phyloP scores from a whole-genome alignment of 2,113 vertebrate genomes.

The Nothobranchius kuhntae region DNA sequence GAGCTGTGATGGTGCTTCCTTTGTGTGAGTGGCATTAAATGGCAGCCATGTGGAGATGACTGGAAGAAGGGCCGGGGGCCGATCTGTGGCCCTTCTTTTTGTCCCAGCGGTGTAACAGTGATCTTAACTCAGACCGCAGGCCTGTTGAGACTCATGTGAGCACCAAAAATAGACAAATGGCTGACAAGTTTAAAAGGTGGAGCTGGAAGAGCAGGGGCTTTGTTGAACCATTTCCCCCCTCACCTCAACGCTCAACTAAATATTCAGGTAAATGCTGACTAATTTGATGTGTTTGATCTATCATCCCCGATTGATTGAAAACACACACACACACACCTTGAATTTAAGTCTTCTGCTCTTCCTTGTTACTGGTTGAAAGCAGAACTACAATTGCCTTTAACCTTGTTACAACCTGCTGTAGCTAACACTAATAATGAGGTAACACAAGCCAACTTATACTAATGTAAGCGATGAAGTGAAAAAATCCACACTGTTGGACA shows the following conservation, averaged over 20 bases:
- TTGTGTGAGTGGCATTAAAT: conserved; percentile 72
- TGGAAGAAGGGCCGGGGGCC: conserved; percentile 52
- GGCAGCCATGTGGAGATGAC: conserved; percentile 70
- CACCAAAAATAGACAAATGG: conserved; percentile 71
- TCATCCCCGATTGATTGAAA: too few species aligned
- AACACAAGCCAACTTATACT: too few species aligned
- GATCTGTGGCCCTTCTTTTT: conserved; percentile 65
- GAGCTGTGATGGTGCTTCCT: conserved; percentile 64
- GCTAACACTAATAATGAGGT: too few species aligned
- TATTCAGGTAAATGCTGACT: neutral
- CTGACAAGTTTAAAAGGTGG: conserved; percentile 65
- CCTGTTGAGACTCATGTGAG: conserved; percentile 75
- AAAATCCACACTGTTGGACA: too few species aligned
- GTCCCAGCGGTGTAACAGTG: conserved; percentile 68
- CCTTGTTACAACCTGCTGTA: too few species aligned
- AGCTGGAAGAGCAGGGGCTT: conserved; percentile 16
- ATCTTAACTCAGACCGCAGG: conserved; percentile 72
- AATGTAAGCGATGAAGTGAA: too few species aligned
- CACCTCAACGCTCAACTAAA: conserved; percentile 5
- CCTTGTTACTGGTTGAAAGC: too few species aligned
- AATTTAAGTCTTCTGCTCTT: too few species aligned
- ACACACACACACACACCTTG: too few species aligned
- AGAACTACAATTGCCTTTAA: too few species aligned
- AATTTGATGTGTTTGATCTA: neutral
- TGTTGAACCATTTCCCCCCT: conserved; percentile 12